Evolutionary conservation across 2,888 invertebrate species (phyloP).

Genomic region (Flexamia atlantica): DNA sequence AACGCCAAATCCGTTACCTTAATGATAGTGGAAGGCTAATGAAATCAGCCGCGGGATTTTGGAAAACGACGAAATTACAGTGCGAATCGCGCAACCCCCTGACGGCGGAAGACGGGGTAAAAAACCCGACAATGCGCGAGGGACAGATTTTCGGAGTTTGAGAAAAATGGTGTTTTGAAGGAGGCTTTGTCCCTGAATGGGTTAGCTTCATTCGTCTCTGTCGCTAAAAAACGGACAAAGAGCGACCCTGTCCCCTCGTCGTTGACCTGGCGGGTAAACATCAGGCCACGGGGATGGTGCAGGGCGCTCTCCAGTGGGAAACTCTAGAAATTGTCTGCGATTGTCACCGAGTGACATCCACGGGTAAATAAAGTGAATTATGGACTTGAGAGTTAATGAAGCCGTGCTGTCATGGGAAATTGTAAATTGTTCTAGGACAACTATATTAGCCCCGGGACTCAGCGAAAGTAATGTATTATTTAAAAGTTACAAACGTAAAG

Average conservation of each 20-base stretch:
- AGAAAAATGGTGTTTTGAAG: conserved; percentile 58
- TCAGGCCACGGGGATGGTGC: neutral
- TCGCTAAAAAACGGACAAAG: conserved; percentile 56
- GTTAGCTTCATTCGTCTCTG: conserved; percentile 47
- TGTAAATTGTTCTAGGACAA: neutral
- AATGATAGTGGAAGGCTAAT: conserved; percentile 51
- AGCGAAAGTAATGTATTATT: too few relatives aligned
- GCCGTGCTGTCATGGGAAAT: neutral
- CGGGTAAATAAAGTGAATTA: conserved; percentile 30
- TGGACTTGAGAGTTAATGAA: neutral
- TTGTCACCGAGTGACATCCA: conserved; percentile 3
- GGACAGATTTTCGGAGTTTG: conserved; percentile 49
- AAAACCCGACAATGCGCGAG: conserved; percentile 38
- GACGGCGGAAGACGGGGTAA: conserved; percentile 28
- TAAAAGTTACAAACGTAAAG: too few relatives aligned
- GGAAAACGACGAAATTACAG: conserved; percentile 50
- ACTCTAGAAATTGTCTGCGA: conserved; percentile 24
- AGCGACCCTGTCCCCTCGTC: neutral
- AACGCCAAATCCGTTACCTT: conserved; percentile 47
- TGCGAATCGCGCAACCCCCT: neutral
- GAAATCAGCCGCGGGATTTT: conserved; percentile 38
- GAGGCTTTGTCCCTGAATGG: conserved; percentile 53
- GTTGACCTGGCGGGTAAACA: neutral
- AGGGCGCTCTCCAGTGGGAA: conserved; percentile 3
- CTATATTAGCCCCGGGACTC: neutral